A percentile compares a stretch with the other conserved stretches of the same genome.
Conservation (phyloP, 2,888 invertebrate genomes). For the Leucoptera coffeella region DNA sequence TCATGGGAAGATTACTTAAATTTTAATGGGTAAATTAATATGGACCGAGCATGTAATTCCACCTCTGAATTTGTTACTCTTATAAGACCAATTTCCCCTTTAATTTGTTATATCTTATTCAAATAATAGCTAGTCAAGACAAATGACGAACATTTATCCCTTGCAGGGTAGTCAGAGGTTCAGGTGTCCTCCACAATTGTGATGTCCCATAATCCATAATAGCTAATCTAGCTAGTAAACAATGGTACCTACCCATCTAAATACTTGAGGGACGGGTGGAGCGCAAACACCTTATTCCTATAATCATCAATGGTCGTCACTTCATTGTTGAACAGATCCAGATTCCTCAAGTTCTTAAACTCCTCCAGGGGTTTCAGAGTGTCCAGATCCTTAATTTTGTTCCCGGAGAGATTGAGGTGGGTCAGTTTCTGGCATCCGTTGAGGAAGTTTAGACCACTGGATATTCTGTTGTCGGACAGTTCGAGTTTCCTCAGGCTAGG, state of each 20-base stretch:
- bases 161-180: too few relatives aligned
- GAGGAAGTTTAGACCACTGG: constrained; percentile 81
- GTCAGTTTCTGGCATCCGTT: constrained; percentile 84
- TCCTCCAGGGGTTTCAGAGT: constrained; percentile 85
- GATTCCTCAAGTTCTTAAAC: constrained; percentile 73
- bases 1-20: too few relatives aligned
- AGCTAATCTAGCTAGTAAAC: too few relatives aligned
- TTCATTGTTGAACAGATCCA: constrained; percentile 96
- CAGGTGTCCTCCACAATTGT: too few relatives aligned
- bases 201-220: too few relatives aligned
- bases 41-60: too few relatives aligned
- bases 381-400: constrained; percentile 93
- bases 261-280: constrained; percentile 83
- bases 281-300: constrained; percentile 85
- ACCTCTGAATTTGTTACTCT: too few relatives aligned
- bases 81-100: too few relatives aligned
- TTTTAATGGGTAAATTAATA: too few relatives aligned
- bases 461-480: constrained; percentile 93
- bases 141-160: too few relatives aligned
- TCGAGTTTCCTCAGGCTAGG: constrained; percentile 91
- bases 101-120: too few relatives aligned
- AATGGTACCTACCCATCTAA: constrained; percentile 76
- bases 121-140: too few relatives aligned
- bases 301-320: constrained; percentile 86
- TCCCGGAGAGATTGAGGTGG: constrained; percentile 91